These are phyloP conservation scores for Sebastes dallii DNA, from an alignment of 2,797 vertebrate genomes.

Conservation along the genomic window DNA sequence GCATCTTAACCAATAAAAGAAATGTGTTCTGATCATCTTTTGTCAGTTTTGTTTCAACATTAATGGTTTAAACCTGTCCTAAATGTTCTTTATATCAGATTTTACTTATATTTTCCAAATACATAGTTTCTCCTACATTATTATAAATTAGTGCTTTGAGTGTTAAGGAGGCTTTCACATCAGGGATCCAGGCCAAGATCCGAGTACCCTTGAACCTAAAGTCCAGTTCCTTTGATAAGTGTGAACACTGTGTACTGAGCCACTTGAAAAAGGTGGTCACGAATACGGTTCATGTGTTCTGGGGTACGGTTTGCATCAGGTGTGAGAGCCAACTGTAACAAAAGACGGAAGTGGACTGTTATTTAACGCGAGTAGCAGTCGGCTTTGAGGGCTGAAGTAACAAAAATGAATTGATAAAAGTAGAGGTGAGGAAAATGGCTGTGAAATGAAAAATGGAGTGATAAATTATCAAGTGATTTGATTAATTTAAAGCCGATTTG, in stretches of 20 bases:
- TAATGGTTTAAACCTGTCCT: not conserved
- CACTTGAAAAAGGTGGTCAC: too few relatives aligned
- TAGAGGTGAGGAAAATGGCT: too few relatives aligned
- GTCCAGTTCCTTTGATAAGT: not conserved
- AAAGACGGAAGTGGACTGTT: not conserved
- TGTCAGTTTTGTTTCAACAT: not conserved
- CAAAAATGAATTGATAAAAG: too few relatives aligned
- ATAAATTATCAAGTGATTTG: too few relatives aligned
- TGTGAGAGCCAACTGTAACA: not conserved
- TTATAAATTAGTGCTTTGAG: not conserved
- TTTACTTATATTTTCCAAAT: not conserved
- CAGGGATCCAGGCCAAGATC: not conserved
- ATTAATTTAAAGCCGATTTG: too few relatives aligned
- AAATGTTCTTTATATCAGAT: not conserved
- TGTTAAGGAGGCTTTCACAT: not conserved
- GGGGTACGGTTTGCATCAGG: not conserved
- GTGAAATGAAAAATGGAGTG: too few relatives aligned
- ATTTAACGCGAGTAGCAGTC: not conserved
- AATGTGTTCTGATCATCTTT: slow-evolving; percentile 1
- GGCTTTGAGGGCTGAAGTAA: not conserved
- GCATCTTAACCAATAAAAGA: slow-evolving; percentile 54
- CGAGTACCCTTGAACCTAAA: not conserved
- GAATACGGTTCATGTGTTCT: not conserved
- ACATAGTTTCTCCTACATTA: not conserved
- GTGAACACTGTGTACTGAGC: not conserved